phyloP scores from a whole-genome alignment of 2,113 vertebrate genomes.

The Hippopotamus amphibius region DNA sequence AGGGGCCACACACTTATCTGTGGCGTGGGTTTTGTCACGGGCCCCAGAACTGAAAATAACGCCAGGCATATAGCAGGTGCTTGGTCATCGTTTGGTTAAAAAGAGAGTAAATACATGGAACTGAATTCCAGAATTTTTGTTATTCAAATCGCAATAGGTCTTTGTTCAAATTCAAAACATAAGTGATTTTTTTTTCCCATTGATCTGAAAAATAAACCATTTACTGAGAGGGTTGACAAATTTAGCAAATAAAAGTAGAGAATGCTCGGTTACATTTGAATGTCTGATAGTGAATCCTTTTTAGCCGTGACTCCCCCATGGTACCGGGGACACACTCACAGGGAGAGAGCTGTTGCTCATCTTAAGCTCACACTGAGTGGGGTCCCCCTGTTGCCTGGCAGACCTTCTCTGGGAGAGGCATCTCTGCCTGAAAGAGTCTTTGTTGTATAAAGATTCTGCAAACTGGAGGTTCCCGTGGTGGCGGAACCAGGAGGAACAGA shows the following conservation, averaged over 20 bases:
- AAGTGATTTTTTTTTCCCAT: neutral
- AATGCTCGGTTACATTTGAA: too few species aligned
- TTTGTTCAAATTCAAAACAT: neutral
- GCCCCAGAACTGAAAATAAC: fast-evolving
- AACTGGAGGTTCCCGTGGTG: neutral
- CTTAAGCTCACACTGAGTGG: neutral
- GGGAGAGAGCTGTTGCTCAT: neutral
- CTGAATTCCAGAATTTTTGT: neutral
- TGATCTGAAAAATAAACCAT: neutral
- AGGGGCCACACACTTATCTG: too few species aligned
- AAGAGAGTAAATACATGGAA: neutral
- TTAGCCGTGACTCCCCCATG: neutral
- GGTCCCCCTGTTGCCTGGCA: neutral
- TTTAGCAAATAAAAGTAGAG: neutral
- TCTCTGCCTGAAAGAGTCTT: neutral
- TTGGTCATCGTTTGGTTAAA: neutral
- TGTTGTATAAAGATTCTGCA: neutral
- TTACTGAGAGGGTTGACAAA: neutral
- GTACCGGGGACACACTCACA: neutral
- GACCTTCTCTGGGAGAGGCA: neutral
- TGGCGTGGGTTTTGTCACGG: neutral
- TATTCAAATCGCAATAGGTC: neutral
- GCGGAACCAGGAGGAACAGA: neutral
- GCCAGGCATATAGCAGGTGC: fast-evolving
- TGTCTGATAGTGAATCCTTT: neutral